Base-by-base conservation (phyloP, 2,888 invertebrate species). In the Lymantria monacha region DNA sequence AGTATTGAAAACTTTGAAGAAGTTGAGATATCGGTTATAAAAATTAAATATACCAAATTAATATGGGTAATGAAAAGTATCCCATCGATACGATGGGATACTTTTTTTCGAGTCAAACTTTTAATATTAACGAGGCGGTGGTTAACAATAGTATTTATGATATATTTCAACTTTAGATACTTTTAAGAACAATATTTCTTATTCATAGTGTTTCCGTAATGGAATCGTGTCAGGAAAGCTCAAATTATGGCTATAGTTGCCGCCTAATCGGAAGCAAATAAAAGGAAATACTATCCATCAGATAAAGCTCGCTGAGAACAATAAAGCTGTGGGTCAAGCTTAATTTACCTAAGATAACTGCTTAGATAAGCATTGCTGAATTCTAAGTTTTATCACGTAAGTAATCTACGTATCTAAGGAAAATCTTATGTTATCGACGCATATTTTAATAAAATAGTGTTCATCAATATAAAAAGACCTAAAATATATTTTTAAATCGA, bases 201-300 rank as follows among this genome's bases (percentile, higher is more conserved):
- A 22, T 22, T 22, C 22, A 22, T 2, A 5, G 22, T 22, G 22
- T 8, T 8, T 33, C 1, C 3, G 33, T 33, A 33, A 33, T 33
- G 9, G 33, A 33, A 33, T 33, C 33, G 1, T 33, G 33, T 10
- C 33, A 1, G 3, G 1, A 33, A 10, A 33, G 10, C 33, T 33
- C 33, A 33, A 9, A 33, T 10, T 33, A 33, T 10, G 9, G 7
- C 33, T 12, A 22, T 49, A 44, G 48, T 47, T 50, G 51, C 44
- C 49, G 50, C 10, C 61, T 65, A 53, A 61, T 51, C 46, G 47
- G 41, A 31, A 55, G 36, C 33, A 42, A 53, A 63, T 61, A 61
- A 61, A 63, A 51, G 42, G 30, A 30, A 48, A 14, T 22, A 36
- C 15, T 38, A 9, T 31, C 47, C 11, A 31, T 53, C 53, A 40